A percentile compares a stretch with the other conserved stretches of the same genome.
Conservation (phyloP, 2,888 invertebrate genomes). For the Liposcelis brunnea region DNA sequence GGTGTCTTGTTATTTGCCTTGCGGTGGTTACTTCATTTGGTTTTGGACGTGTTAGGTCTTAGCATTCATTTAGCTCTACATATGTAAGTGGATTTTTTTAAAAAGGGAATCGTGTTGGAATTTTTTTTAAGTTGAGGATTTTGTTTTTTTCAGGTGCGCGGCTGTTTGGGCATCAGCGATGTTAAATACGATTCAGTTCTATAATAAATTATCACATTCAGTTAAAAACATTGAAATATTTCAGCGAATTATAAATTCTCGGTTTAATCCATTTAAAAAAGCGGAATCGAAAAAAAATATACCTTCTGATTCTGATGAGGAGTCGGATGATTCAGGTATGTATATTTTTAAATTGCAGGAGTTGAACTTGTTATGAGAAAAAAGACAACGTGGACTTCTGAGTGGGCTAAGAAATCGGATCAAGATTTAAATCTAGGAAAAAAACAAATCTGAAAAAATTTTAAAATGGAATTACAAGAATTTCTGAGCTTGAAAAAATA, state of each 20-base stretch:
- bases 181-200: constrained; percentile 29
- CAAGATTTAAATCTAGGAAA: too few relatives aligned
- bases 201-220: constrained; percentile 23
- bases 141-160: constrained; percentile 15
- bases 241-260: constrained; percentile 6
- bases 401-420: too few relatives aligned
- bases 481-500: too few relatives aligned
- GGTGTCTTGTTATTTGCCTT: constrained; percentile 41
- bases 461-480: too few relatives aligned
- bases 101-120: not conserved
- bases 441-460: too few relatives aligned
- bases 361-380: too few relatives aligned
- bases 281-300: too few relatives aligned
- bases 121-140: constrained; percentile 10
- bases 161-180: constrained; percentile 28
- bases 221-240: not conserved
- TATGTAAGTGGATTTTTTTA: constrained; percentile 36
- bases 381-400: too few relatives aligned
- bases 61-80: constrained; percentile 54
- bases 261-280: constrained; percentile 3
- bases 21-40: constrained; percentile 59
- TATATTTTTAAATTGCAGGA: too few relatives aligned
- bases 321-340: too few relatives aligned
- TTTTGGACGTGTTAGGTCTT: constrained; percentile 64
- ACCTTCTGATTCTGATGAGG: too few relatives aligned